Percentiles rank a stretch among this genome's conserved stretches.
Conservation (phyloP, 2,113 vertebrate genomes). For the Rhabdornis inornatus region DNA sequence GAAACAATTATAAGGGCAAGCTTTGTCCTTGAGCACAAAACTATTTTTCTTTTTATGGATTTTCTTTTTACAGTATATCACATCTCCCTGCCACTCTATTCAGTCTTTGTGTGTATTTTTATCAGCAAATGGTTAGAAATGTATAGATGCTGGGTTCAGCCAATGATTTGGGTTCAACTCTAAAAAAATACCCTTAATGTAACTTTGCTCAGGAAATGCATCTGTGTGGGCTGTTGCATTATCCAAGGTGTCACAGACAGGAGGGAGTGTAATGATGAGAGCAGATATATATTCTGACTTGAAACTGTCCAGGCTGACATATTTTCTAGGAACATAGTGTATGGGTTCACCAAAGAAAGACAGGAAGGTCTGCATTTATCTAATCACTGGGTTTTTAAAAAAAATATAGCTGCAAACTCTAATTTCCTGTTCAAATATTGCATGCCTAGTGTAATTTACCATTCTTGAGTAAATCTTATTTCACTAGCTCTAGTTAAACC, state of each 20-base stretch:
- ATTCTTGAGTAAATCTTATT: background rate
- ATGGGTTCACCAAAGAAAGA: background rate
- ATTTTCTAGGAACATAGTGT: background rate
- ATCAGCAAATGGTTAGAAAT: background rate
- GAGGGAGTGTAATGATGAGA: background rate
- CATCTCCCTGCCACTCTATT: background rate
- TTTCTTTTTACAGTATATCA: background rate
- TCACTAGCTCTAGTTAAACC: background rate
- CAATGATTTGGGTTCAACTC: background rate
- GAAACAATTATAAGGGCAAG: background rate
- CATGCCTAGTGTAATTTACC: background rate
- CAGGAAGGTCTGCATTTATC: background rate
- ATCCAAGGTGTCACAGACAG: background rate
- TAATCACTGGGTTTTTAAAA: background rate
- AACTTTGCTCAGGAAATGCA: background rate
- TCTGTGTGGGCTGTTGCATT: background rate
- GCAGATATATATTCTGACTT: background rate
- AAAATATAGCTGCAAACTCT: background rate
- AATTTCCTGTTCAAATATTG: background rate
- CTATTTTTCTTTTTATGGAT: background rate
- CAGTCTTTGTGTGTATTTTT: background rate
- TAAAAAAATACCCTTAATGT: background rate
- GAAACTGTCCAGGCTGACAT: background rate
- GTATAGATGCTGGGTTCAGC: background rate
- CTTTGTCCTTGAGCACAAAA: background rate